phyloP scores from a whole-genome alignment of 2,797 vertebrate species.

The Cheirogaleus major region DNA sequence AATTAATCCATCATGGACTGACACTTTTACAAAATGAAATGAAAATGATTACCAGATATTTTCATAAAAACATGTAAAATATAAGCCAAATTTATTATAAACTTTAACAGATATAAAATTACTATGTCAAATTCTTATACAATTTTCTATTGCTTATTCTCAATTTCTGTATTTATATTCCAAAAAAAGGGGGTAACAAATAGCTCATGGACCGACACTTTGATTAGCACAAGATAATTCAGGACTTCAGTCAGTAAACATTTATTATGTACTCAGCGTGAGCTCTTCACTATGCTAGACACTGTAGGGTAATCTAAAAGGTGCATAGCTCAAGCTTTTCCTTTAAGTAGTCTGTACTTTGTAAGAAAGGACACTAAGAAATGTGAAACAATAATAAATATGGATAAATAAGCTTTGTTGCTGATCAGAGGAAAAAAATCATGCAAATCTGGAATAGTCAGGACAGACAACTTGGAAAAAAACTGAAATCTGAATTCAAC shows the following conservation, averaged over 20 bases:
- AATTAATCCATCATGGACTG: background rate
- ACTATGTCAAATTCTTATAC: background rate
- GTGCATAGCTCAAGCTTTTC: background rate
- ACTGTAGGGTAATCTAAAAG: background rate
- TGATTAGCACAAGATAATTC: background rate
- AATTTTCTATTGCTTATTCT: constrained; percentile 22
- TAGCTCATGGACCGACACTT: background rate
- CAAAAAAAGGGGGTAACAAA: background rate
- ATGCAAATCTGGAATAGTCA: background rate
- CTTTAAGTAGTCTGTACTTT: background rate
- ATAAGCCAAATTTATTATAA: background rate
- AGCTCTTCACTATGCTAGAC: background rate
- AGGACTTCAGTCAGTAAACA: background rate
- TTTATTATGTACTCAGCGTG: background rate
- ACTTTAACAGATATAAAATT: constrained; percentile 15
- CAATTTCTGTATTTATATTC: background rate
- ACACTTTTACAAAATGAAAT: constrained; percentile 1
- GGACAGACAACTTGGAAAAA: background rate
- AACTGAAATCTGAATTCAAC: background rate
- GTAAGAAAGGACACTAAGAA: background rate
- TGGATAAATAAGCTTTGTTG: background rate
- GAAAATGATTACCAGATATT: background rate
- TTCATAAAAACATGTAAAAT: background rate
- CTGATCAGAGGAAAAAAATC: background rate
- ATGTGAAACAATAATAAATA: background rate